Conservation (phyloP, 2,888 invertebrate genomes). For the Alsophila aescularia region DNA sequence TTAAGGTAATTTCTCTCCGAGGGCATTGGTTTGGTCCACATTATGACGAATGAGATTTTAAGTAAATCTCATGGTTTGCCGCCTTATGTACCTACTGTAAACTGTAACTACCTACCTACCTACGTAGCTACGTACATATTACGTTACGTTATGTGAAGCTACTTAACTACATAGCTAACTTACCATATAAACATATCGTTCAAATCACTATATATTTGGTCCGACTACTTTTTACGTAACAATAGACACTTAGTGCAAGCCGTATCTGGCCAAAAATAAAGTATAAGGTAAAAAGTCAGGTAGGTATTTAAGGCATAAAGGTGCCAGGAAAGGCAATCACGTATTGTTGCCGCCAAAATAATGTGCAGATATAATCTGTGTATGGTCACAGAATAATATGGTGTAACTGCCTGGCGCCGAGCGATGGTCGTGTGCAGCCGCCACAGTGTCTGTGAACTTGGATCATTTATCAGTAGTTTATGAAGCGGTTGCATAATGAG, state of each 20-base stretch:
- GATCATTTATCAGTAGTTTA: background rate
- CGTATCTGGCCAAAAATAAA: constrained; percentile 56
- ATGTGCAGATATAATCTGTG: constrained; percentile 75
- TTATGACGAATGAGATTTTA: too few relatives aligned
- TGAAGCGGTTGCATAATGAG: background rate
- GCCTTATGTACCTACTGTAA: too few relatives aligned
- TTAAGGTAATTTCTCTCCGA: too few relatives aligned
- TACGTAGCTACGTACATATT: too few relatives aligned
- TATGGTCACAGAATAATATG: too few relatives aligned
- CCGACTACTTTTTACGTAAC: constrained; percentile 43
- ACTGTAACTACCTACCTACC: too few relatives aligned
- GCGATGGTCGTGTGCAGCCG: constrained; percentile 29
- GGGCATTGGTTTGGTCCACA: too few relatives aligned
- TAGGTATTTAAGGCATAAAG: constrained; percentile 59
- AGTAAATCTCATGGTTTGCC: too few relatives aligned
- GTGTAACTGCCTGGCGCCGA: constrained; percentile 76
- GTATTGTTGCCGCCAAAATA: constrained; percentile 76
- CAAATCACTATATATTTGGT: constrained; percentile 18
- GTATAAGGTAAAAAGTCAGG: constrained; percentile 60
- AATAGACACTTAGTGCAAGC: constrained; percentile 60
- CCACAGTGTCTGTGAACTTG: constrained; percentile 35
- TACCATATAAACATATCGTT: constrained; percentile 17
- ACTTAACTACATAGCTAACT: constrained; percentile 21
- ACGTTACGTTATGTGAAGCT: too few relatives aligned
- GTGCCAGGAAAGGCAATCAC: constrained; percentile 70